Evolutionary conservation across 2,113 vertebrate genomes (phyloP), one percentile per base, ranked within the genome.

Genomic region (Vanacampus margaritifer): DNA sequence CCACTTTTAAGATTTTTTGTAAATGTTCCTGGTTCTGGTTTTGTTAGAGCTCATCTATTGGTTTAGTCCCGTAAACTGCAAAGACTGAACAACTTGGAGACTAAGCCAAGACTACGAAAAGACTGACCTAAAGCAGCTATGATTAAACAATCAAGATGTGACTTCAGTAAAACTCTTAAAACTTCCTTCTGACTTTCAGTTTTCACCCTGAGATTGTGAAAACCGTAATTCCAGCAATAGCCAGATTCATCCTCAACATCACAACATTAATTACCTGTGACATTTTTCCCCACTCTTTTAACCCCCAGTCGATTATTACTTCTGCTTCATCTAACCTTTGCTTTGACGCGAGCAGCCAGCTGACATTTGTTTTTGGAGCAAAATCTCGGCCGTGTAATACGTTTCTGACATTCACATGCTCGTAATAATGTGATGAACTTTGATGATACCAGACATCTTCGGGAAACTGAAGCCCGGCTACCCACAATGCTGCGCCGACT

Each of bases 401-500:
- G 54, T 32, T 16, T 56, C 24, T 57, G 54, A 57, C 54, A 57
- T 32, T 32, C 54, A 19, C 54, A 0, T 57, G 14, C 17, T 28
- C 14, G 13, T 57, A 32, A 57, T 57, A 32, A 57, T 32, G 26
- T 35, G 54, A 57, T 57, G 54, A 57, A 57, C 54, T 57, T 57
- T 57, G 54, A 32, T 16, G 26, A 26, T 17, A 32, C 13, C 51
- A 12, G 1, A 3, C 13, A 6, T 26, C 51, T 32, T 54, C 13
- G 6, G 6, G 32, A 24, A 12, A 62, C 46, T 59, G 57, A 71
- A 68, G 73, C 28, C 74, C 57, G 37, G 54, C 53, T 21, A 64
- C 65, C 68, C 65, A 68, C 51, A 72, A 23, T 64, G 17, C 56
- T 23, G 62, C 63, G 7, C 35, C 59, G 43, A 51, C 45, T 41